phyloP scores from a whole-genome alignment of 92 coral and sea anemone species.

The Zoanthus solanderi region DNA sequence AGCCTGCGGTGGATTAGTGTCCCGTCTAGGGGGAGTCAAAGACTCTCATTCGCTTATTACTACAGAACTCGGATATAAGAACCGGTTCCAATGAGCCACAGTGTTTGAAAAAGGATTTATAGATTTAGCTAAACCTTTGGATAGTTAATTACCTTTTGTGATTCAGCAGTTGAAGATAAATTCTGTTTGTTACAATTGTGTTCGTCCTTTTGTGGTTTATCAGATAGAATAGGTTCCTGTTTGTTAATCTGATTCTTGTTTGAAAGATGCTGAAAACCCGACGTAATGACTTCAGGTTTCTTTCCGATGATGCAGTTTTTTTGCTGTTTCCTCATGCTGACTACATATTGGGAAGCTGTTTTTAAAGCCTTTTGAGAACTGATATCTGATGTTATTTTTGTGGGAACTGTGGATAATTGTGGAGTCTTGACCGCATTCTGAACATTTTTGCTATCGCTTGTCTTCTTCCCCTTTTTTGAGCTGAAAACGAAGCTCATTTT shows the following conservation, averaged over 20 bases:
- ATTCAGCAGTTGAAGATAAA: neutral
- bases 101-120: too few species aligned
- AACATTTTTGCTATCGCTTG: neutral
- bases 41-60: too few species aligned
- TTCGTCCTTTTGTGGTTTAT: neutral
- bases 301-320: neutral
- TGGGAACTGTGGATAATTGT: neutral
- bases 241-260: neutral
- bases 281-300: neutral
- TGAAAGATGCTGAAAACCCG: neutral
- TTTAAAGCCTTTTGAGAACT: neutral
- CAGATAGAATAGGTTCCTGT: neutral
- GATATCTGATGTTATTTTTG: neutral
- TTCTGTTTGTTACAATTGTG: neutral
- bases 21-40: too few species aligned
- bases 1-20: too few species aligned
- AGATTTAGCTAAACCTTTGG: neutral
- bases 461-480: conserved; percentile 28
- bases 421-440: neutral
- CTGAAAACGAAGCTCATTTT: conserved; percentile 46
- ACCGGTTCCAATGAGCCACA: too few species aligned
- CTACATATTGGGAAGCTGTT: neutral
- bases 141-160: neutral
- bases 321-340: neutral
- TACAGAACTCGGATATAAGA: too few species aligned